phyloP scores from a whole-genome alignment of 2,113 vertebrate species.

The mouse (Mus musculus) region DNA sequence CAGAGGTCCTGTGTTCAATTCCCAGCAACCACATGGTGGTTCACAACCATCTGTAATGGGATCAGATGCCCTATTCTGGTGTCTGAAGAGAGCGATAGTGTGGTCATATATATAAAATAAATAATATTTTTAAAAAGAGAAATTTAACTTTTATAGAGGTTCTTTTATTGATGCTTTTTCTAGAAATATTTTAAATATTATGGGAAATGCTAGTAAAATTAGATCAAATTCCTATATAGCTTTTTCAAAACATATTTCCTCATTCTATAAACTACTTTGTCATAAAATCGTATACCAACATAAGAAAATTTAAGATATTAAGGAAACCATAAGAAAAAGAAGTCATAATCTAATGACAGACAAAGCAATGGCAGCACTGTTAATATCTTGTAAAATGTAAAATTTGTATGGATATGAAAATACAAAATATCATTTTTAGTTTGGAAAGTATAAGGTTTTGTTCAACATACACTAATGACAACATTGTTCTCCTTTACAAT shows the following conservation, averaged over 20 bases:
- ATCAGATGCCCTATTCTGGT: no score
- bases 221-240: neutral
- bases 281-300: neutral
- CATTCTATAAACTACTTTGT: neutral
- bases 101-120: no score
- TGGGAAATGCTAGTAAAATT: neutral
- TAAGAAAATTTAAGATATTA: slow-evolving; percentile 16
- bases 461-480: neutral
- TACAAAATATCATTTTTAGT: neutral
- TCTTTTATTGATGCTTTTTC: neutral
- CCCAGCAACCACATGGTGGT: no score
- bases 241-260: neutral
- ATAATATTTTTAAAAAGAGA: no score
- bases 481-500: neutral
- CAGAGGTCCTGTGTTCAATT: no score
- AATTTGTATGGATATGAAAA: slow-evolving; percentile 14
- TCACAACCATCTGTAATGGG: no score
- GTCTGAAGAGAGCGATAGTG: no score
- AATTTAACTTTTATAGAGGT: neutral
- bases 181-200: slow-evolving; percentile 37
- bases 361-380: neutral
- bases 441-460: slow-evolving; percentile 39
- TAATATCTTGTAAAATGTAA: neutral
- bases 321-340: neutral
- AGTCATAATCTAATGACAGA: neutral